Percentiles rank a stretch among this genome's conserved stretches.
Evolutionary conservation across 1,140 invertebrate genomes (phyloP).

Genomic region (Aleiodes sp.): DNA sequence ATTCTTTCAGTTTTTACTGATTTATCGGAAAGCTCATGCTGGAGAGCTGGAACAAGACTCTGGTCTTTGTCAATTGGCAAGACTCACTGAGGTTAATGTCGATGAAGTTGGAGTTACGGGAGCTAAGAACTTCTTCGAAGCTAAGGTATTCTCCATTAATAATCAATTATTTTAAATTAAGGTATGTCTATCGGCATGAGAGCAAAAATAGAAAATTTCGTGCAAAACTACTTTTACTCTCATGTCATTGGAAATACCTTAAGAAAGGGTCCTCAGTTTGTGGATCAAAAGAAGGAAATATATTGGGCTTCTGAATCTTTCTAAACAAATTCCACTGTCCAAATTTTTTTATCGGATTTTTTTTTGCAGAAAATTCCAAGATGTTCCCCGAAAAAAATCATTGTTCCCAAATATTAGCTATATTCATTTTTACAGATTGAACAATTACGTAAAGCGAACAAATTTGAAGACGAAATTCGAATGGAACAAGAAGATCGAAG

Average conservation of each 20-base stretch:
- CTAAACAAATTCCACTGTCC: not conserved
- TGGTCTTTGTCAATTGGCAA: slow-evolving; percentile 83
- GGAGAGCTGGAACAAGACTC: slow-evolving; percentile 84
- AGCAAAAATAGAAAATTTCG: too few relatives aligned
- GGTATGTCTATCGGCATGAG: slow-evolving; percentile 1
- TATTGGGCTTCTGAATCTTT: too few relatives aligned
- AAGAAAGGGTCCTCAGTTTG: too few relatives aligned
- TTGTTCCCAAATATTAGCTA: not conserved
- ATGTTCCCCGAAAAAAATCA: too few relatives aligned
- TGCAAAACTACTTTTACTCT: too few relatives aligned
- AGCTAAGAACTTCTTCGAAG: slow-evolving; percentile 91
- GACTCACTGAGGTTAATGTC: slow-evolving; percentile 87
- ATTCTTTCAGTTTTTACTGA: slow-evolving; percentile 77
- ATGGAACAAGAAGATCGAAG: slow-evolving; percentile 87
- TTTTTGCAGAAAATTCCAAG: not conserved
- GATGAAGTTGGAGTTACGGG: slow-evolving; percentile 89
- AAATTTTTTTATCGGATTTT: slow-evolving; percentile 26
- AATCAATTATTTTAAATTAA: not conserved
- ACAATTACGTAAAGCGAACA: slow-evolving; percentile 79
- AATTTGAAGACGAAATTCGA: slow-evolving; percentile 88
- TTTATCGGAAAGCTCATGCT: slow-evolving; percentile 87
- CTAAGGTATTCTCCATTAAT: slow-evolving; percentile 71
- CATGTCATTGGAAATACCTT: too few relatives aligned
- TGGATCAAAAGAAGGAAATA: too few relatives aligned
- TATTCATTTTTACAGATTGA: slow-evolving; percentile 73